Evolutionary conservation across 2,888 invertebrate genomes (phyloP).

Genomic region (Camponotus fellah): DNA sequence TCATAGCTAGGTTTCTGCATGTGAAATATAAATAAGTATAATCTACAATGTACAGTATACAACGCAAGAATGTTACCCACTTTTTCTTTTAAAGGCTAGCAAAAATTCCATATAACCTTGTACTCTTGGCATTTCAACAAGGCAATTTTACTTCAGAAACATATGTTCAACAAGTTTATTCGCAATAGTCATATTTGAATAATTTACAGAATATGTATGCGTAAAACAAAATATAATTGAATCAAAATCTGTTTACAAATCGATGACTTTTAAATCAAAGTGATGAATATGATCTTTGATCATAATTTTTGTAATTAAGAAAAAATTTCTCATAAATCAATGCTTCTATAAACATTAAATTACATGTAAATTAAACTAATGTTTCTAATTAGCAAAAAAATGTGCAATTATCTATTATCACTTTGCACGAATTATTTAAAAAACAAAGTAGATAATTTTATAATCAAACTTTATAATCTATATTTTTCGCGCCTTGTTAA

Average conservation of each 20-base stretch:
- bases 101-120: not conserved
- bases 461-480: not conserved
- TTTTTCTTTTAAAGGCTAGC: not conserved
- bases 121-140: constrained; percentile 8
- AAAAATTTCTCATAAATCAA: not conserved
- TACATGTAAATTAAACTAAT: not conserved
- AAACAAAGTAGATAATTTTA: not conserved
- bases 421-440: not conserved
- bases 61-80: not conserved
- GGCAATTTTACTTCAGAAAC: not conserved
- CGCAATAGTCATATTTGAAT: not conserved
- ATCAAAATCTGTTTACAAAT: not conserved
- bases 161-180: not conserved
- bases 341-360: not conserved
- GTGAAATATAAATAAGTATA: not conserved
- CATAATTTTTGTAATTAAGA: not conserved
- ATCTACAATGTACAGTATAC: not conserved
- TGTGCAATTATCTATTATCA: not conserved
- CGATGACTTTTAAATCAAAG: not conserved
- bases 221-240: not conserved
- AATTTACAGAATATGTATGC: not conserved
- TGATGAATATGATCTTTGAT: too few species aligned
- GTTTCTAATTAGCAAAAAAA: not conserved
- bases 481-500: not conserved
- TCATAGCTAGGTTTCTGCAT: not conserved